phyloP scores from a whole-genome alignment of 2,888 invertebrate genomes.

The Thecocarcelia acutangulata region DNA sequence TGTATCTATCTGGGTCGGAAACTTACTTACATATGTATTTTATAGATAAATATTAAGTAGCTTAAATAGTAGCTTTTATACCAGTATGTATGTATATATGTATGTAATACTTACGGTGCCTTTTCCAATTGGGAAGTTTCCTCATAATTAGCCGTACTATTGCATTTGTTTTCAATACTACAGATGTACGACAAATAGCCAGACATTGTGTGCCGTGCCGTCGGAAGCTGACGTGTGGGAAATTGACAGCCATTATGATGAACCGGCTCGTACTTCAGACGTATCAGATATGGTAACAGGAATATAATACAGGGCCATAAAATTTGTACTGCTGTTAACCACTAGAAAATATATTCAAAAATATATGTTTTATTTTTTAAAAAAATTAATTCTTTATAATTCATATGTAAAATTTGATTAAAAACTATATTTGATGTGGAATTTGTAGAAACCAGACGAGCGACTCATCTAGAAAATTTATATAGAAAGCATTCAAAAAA shows the following conservation, averaged over 20 bases:
- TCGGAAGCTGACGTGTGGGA: conserved; percentile 84
- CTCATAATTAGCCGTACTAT: conserved; percentile 82
- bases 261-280: conserved; percentile 78
- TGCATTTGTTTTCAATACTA: conserved; percentile 85
- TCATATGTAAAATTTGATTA: too few species aligned
- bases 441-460: too few species aligned
- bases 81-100: neutral
- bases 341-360: too few species aligned
- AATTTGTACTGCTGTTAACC: conserved; percentile 78
- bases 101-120: conserved; percentile 83
- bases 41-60: too few species aligned
- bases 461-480: too few species aligned
- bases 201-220: conserved; percentile 86
- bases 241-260: conserved; percentile 79
- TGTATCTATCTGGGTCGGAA: too few species aligned
- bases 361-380: too few species aligned
- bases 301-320: conserved; percentile 79
- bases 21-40: too few species aligned
- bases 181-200: conserved; percentile 92
- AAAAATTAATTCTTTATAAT: too few species aligned
- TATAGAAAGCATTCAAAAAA: too few species aligned
- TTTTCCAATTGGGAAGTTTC: conserved; percentile 84
- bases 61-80: too few species aligned
- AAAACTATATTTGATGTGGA: too few species aligned
- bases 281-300: conserved; percentile 79